These are phyloP conservation scores for Asbolus verrucosus DNA, from an alignment of 1,140 invertebrate genomes.

Conservation along the genomic window DNA sequence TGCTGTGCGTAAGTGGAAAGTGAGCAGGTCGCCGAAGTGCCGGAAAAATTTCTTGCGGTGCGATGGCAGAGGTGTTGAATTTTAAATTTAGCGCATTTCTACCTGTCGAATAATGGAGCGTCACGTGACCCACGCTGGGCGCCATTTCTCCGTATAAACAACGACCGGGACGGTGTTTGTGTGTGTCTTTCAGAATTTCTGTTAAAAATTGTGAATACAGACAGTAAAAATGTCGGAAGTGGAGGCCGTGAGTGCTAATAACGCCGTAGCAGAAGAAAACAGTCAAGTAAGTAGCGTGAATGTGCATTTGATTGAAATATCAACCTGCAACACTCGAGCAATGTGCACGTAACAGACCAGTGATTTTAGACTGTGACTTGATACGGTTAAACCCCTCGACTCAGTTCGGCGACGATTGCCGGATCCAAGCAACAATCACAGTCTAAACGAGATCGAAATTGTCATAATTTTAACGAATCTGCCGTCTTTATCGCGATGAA, in stretches of 20 bases:
- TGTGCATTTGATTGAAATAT: slow-evolving; percentile 47
- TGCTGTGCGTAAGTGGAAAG: too few species aligned
- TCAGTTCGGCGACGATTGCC: slow-evolving; percentile 6
- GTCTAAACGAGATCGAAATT: slow-evolving; percentile 44
- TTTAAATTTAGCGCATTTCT: slow-evolving; percentile 50
- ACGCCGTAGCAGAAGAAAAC: slow-evolving; percentile 62
- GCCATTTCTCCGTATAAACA: slow-evolving; percentile 66
- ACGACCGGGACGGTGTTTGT: slow-evolving; percentile 62
- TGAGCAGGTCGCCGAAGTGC: too few species aligned
- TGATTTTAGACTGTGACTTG: slow-evolving; percentile 60
- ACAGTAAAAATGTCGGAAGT: slow-evolving; percentile 64
- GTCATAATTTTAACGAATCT: slow-evolving; percentile 14
- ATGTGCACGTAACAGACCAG: slow-evolving; percentile 62
- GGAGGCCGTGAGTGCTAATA: slow-evolving; percentile 62
- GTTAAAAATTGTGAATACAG: slow-evolving; percentile 52
- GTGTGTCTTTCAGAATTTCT: slow-evolving; percentile 52
- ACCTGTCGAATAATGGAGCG: slow-evolving; percentile 49
- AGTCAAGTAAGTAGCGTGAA: slow-evolving; percentile 59
- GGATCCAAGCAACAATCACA: slow-evolving; percentile 47
- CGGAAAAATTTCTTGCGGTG: too few species aligned
- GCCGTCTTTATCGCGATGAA: neutral
- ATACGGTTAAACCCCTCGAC: slow-evolving; percentile 47
- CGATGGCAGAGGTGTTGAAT: neutral
- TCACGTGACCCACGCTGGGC: slow-evolving; percentile 66
- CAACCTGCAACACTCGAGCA: slow-evolving; percentile 53